Evolutionary conservation across 2,797 vertebrate genomes (phyloP).

Genomic region (Oreonectes daqikongensis): DNA sequence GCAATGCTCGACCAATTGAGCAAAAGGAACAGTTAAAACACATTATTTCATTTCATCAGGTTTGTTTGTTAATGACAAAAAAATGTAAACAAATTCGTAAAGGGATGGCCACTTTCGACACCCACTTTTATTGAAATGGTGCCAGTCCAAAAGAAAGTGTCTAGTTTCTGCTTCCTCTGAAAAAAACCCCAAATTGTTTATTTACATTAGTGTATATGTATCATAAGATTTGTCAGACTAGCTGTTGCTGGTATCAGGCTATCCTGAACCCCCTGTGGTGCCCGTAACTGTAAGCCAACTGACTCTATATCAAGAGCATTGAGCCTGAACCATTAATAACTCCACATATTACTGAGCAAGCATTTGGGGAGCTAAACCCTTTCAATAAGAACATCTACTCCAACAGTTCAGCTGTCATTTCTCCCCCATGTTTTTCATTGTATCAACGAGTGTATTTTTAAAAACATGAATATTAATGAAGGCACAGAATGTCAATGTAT

Average conservation of each 20-base stretch:
- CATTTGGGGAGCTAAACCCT: conserved; percentile 24
- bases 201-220: conserved; percentile 8
- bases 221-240: background rate
- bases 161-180: background rate
- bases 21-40: too few relatives aligned
- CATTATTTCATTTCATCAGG: too few relatives aligned
- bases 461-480: background rate
- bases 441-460: background rate
- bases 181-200: background rate
- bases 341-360: conserved; percentile 32
- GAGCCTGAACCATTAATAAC: conserved; percentile 43
- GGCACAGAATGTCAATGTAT: conserved; percentile 1
- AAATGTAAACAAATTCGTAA: too few relatives aligned
- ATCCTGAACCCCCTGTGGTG: background rate
- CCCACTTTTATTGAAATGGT: too few relatives aligned
- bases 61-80: too few relatives aligned
- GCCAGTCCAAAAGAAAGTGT: background rate
- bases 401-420: background rate
- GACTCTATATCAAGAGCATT: conserved; percentile 28
- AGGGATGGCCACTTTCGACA: too few relatives aligned
- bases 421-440: background rate
- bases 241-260: background rate
- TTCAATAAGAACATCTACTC: background rate
- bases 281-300: conserved; percentile 24
- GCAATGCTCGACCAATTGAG: too few relatives aligned